phyloP scores from a whole-genome alignment of 2,113 vertebrate species.

The Hippocampus zosterae region DNA sequence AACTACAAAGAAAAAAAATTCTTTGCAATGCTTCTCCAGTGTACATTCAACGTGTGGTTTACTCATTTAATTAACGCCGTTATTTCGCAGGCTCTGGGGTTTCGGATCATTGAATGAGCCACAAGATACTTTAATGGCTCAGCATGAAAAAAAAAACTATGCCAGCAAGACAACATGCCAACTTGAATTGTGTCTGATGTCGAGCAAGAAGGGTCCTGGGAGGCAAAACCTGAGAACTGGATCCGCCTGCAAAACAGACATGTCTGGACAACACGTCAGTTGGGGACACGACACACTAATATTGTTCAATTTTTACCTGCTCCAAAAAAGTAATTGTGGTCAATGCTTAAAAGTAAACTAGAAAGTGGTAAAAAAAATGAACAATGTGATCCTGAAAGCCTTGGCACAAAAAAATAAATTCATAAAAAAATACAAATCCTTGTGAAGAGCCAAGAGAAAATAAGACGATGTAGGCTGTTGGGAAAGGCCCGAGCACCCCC shows the following conservation, averaged over 20 bases:
- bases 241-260: constrained; percentile 74
- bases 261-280: constrained; percentile 72
- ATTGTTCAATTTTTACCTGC: constrained; percentile 39
- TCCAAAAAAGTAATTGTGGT: constrained; percentile 42
- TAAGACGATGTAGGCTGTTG: constrained; percentile 96
- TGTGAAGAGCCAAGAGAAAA: constrained; percentile 92
- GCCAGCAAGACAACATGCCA: constrained; percentile 26
- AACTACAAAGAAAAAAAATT: background rate
- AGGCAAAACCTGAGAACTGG: constrained; percentile 65
- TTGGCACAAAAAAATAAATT: constrained; percentile 74
- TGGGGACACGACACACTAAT: constrained; percentile 56
- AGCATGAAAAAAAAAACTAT: constrained; percentile 21
- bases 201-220: constrained; percentile 62
- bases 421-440: constrained; percentile 95
- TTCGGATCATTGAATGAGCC: constrained; percentile 3
- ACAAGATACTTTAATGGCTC: constrained; percentile 6
- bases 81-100: background rate
- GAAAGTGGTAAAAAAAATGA: constrained; percentile 32
- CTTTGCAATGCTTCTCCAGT: background rate
- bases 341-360: constrained; percentile 50
- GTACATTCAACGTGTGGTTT: background rate
- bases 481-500: constrained; percentile 88
- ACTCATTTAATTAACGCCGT: too few relatives aligned
- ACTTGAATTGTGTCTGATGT: constrained; percentile 53
- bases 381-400: constrained; percentile 71